Evolutionary conservation across 2,888 invertebrate genomes (phyloP), one percentile per base, ranked within the genome.

Genomic region (Nephrocerus scutellatus): DNA sequence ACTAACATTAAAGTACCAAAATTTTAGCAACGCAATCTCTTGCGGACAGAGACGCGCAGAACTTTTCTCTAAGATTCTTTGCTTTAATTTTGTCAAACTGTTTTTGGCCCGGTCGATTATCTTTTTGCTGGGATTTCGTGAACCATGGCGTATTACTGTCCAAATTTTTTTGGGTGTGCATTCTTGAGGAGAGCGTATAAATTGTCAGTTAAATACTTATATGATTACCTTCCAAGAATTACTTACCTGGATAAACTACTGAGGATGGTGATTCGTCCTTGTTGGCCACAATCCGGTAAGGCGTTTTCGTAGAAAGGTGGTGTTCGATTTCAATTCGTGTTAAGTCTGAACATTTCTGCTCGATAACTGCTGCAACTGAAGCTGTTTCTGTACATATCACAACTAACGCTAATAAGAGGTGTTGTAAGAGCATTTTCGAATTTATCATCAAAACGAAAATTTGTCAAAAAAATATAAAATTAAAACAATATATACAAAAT

Each of bases 141-240:
- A 82, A 4, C 87, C 88, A 67, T 88, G 88, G 5, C 88, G 74
- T 24, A 82, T 63, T 14, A 85, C 54, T 66, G 83, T 74, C 87
- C 87, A 88, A 43, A 84, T 76, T 62, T 82, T 82, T 25, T 68
- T 65, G 30, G 77, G 74, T 47, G 63, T 69, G 54, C 84, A 84
- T 51, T 72, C 83, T 83, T 52, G 5, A 2, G 6, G 3, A 26
- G 9, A 14, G 20, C 34, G 28, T n/a, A 10, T 15, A 7, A 15
- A 10, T 7, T 31, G 30, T 30, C 39, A 37, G 39, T 21, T 24
- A 26, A 32, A 24, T 22, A 30, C 12, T 13, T 12, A 8, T 5
- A 15, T n/a, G 7, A 22, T 22, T 22, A 9, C 10, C 10, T 9
- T 22, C 23, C 23, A 22, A 10, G 7, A 22, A 22, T 16, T 47